Base-by-base conservation (phyloP, 2,888 invertebrate species). In the Pachydiplax longipennis region DNA sequence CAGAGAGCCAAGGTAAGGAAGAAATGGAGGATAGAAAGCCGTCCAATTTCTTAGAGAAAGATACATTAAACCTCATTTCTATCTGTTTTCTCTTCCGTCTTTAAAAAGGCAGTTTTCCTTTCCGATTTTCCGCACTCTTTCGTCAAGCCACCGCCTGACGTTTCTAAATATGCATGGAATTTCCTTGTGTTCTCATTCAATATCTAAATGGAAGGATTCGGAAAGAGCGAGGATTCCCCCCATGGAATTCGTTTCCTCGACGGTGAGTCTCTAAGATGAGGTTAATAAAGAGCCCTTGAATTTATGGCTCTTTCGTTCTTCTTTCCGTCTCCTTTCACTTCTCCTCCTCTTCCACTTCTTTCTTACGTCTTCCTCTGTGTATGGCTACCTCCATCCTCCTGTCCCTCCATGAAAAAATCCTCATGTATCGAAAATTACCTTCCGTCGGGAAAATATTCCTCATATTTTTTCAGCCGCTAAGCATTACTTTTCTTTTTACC, bases 151-250 rank as follows among this genome's bases (percentile, higher is more conserved):
- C 25, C 65, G 65, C 65, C 25, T 25, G 25, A 25, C 73, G 25
- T 31, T 1, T 31, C n/a, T 61, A 87, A 87, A 87, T 87, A 87
- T 87, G 87, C 87, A 61, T 18, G 87, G 87, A 87, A 87, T 87
- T 87, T 87, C 61, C 61, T 15, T 87, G 87, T 87, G 58, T 87
- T 61, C 61, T 31, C 87, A 87, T 61, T 87, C 87, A 87, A 87
- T 87, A 61, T 48, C 87, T 61, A 87, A 87, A 87, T 61, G 87
- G 58, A 37, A 65, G 61, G 61, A 37, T 35, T 65, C 31, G 83
- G 87, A 35, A 37, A 22, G 61, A 35, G 61, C 87, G 58, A 87
- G n/a, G 83, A 83, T 83, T 44, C 83, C 53, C 83, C 31, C 58
- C 18, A 1, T 35, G 83, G 83, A 83, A 58, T 83, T 44, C 83